Base-by-base conservation (phyloP, 2,888 invertebrate species). In the Melanargia galathea region DNA sequence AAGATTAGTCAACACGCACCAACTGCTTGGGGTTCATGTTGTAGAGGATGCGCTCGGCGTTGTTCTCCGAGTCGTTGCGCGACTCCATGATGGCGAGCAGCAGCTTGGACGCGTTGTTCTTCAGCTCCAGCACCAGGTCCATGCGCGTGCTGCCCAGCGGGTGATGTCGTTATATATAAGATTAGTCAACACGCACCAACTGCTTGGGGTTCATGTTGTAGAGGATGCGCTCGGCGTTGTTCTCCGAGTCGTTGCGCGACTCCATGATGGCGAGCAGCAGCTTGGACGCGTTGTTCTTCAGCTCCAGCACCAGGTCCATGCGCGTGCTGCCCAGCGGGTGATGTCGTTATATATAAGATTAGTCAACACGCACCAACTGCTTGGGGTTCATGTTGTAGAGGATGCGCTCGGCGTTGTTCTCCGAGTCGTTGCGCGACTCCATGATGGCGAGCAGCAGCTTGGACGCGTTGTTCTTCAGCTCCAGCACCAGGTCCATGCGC, bases 81-180 rank as follows among this genome's bases (percentile, higher is more conserved):
- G 98, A 98, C 87, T 99, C 99, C 99, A 99, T 99, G 70, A 99
- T 98, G 61, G 99, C 99, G 54, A 99, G 90, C 18, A 99, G 91
- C 60, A 99, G 92, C 85, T 99, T 99, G 16, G 99, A 98, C 5
- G 99, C 99, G 90, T 99, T 99, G 84, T 99, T 99, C 92, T 99
- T 99, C 61, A 99, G 92, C 82, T 99, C 99, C 60, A 99, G 91
- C 33, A 94, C 99, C 54, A 99, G 93, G 91, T 99, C 99, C 97
- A 99, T 98, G 63, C 98, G 94, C 24, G 97, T 96, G 86, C 96
- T 96, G 49, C 98, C 99, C 71, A 99, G 91, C 0, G 99, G 99
- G 91, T 99, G 75, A 99, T 99, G 82, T 99, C 99, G 85, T 99
- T 99, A n/a, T n/a, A n/a, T n/a, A n/a, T n/a, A n/a, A n/a, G n/a